A percentile compares a stretch with the other conserved stretches of the same genome.
These are phyloP conservation scores for Trematomus loennbergii DNA, from an alignment of 2,113 vertebrate genomes.

Conservation along the genomic window DNA sequence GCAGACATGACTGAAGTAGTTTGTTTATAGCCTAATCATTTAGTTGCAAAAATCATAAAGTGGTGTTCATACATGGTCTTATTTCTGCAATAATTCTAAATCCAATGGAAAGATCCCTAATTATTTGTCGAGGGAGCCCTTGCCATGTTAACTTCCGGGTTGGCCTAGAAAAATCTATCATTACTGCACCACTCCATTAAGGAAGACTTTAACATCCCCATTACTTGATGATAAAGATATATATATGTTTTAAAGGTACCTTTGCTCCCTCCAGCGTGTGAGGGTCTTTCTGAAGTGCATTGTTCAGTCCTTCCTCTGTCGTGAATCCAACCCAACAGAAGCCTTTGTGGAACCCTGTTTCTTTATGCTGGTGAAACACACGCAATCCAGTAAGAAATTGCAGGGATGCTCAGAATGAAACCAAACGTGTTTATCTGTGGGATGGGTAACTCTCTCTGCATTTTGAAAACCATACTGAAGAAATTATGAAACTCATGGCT, in stretches of 20 bases:
- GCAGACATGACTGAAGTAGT: no score
- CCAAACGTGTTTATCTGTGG: background rate
- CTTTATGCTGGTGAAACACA: conserved; percentile 83
- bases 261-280: conserved; percentile 91
- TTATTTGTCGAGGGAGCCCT: no score
- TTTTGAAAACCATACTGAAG: background rate
- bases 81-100: no score
- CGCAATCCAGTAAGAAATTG: background rate
- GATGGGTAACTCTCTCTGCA: no score
- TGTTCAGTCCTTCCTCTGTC: conserved; percentile 83
- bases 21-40: no score
- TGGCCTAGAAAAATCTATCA: no score
- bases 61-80: no score
- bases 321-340: conserved; percentile 88
- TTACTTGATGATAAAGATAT: background rate
- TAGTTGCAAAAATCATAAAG: no score
- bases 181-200: background rate
- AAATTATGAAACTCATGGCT: background rate
- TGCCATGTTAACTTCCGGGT: no score
- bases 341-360: conserved; percentile 92
- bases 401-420: background rate
- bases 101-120: no score
- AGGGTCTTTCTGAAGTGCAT: conserved; percentile 87
- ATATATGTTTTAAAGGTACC: conserved; percentile 74
- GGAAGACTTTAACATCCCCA: background rate